Evolutionary conservation across 2,797 vertebrate genomes (phyloP), one percentile per base, ranked within the genome.

Genomic region (Benthosema pterotum): DNA sequence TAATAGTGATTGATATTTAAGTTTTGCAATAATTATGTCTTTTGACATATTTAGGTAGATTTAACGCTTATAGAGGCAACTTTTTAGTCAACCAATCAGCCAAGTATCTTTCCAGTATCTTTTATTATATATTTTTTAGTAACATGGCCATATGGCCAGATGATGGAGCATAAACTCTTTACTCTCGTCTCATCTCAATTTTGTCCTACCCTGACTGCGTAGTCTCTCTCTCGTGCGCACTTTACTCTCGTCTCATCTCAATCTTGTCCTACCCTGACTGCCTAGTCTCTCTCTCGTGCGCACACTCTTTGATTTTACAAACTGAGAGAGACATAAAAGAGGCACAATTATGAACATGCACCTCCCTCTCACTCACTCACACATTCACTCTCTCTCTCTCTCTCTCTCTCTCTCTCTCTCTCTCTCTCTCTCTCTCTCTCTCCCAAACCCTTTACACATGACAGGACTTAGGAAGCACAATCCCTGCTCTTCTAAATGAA

Each of bases 381-480:
- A n/a, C n/a, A n/a, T n/a, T 49, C 22, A 63, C n/a, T 64, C 2
- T 61, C 69, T 45, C 42, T 63, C 16, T 11, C 4, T 19, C 12
- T 46, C 16, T 56, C 19, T 38, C 7, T 19, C 58, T 18, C 11
- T 59, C 42, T 51, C 49, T 19, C 32, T 65, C 13, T 48, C 46
- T 58, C 48, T 14, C 14, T 18, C 47, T 47, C 17, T 13, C 56
- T 66, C 42, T 58, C 18, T 17, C 57, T 53, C 3, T 32, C 48
- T 25, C 51, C 56, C 61, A 82, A 38, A 79, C 79, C 69, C 70
- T 77, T 74, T 72, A 80, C 87, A 83, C 85, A 86, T 88, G 83
- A 87, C 78, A 52, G 67, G 79, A 74, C 72, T 85, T 87, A 84
- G 51, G 78, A 49, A 59, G 42, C 8, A 17, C 48, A 51, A 55